These are phyloP conservation scores for Mesorhabditis spiculigera DNA, from an alignment of 2,888 invertebrate species.

Conservation along the genomic window DNA sequence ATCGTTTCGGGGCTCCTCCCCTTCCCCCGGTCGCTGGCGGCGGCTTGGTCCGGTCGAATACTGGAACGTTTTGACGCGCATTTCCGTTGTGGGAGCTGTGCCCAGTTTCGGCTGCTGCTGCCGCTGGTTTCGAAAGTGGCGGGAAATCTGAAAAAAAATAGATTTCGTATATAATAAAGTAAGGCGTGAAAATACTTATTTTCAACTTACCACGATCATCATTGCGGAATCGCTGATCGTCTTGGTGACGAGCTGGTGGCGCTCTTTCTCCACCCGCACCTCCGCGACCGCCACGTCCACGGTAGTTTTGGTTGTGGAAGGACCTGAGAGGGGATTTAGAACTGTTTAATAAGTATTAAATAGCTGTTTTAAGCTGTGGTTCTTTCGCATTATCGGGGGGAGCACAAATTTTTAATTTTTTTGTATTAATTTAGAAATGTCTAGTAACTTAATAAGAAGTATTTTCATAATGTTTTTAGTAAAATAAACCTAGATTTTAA, in stretches of 20 bases:
- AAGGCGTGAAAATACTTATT: too few species aligned
- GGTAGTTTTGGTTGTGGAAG: constrained; percentile 6
- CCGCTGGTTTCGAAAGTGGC: not conserved
- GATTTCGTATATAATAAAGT: too few species aligned
- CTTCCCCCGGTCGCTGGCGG: not conserved
- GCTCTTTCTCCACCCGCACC: not conserved
- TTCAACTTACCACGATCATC: not conserved
- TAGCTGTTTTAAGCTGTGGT: too few species aligned
- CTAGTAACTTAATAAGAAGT: too few species aligned
- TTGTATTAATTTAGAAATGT: too few species aligned
- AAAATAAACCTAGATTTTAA: too few species aligned
- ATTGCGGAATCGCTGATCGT: constrained; percentile 1
- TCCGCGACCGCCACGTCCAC: not conserved
- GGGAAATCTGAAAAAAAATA: not conserved
- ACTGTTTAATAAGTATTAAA: too few species aligned
- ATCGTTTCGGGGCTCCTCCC: not conserved
- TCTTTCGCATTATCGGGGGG: too few species aligned
- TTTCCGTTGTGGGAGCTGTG: not conserved
- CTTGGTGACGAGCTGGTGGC: not conserved
- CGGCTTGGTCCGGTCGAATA: not conserved
- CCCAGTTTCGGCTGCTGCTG: not conserved
- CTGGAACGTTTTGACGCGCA: not conserved
- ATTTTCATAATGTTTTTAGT: too few species aligned
- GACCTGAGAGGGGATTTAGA: not conserved
- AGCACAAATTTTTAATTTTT: too few species aligned